Percentiles rank a stretch among this genome's conserved stretches.
Conservation (phyloP, 2,797 vertebrate genomes). For the Eulemur coronatus region DNA sequence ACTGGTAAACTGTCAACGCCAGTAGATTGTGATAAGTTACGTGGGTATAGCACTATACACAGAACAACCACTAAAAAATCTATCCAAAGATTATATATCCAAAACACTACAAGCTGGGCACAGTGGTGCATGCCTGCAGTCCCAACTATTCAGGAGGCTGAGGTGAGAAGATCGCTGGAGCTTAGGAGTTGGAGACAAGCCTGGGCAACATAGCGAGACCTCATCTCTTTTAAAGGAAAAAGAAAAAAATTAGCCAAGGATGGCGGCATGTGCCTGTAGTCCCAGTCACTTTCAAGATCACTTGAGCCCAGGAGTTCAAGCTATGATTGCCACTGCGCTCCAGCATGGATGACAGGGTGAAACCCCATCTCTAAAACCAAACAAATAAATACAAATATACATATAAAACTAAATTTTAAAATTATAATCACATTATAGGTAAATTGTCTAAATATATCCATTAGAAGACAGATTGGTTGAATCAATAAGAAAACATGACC, state of each 20-base stretch:
- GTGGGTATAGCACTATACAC: not conserved
- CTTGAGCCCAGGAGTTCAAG: not conserved
- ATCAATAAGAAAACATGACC: not conserved
- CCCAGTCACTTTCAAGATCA: not conserved
- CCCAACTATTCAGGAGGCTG: not conserved
- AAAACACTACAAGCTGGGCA: not conserved
- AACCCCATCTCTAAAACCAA: not conserved
- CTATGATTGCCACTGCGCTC: not conserved
- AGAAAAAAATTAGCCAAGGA: too few species aligned
- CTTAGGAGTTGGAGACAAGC: too few species aligned
- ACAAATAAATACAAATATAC: not conserved
- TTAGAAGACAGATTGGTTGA: not conserved
- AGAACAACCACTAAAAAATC: not conserved
- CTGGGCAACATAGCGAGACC: too few species aligned
- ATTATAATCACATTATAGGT: not conserved
- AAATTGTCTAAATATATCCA: not conserved
- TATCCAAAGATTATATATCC: not conserved
- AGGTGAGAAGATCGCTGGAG: not conserved
- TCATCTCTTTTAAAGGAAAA: not conserved
- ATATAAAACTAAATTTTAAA: not conserved
- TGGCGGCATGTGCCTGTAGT: too few species aligned
- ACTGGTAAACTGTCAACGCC: not conserved
- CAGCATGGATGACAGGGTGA: not conserved
- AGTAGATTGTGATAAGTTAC: not conserved
- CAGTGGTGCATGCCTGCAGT: not conserved